Evolutionary conservation across 1,140 invertebrate genomes (phyloP), one percentile per base, ranked within the genome.

Genomic region (Paramacrobiotus metropolitanus): DNA sequence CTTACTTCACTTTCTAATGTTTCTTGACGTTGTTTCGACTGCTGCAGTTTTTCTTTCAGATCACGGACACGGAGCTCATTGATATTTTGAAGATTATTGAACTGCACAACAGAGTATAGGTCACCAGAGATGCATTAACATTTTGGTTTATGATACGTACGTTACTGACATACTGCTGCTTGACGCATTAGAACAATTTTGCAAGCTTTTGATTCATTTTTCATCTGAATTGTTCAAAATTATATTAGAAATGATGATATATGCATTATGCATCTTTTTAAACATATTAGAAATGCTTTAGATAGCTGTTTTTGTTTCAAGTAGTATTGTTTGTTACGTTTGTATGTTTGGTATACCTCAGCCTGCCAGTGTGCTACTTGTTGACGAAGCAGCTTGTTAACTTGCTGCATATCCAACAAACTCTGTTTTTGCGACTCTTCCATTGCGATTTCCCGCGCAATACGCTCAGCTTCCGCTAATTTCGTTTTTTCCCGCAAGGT

Each of bases 341-440:
- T 40, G 9, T 9, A 24, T 55, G 15, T 20, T 28, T 24, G 4
- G 4, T 24, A 20, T 55, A 55, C 48, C 28, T 55, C 48, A 9
- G 48, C 34, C 34, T 55, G 48, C 48, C 48, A 55, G 48, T 55
- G 48, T 20, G 48, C 48, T 4, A 55, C 48, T 24, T 55, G 48
- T 28, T 55, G 48, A 9, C 48, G 48, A 20, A 55, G 24, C 28
- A 55, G 48, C 48, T 55, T 55, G 24, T 55, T 55, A 15, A 55
- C 48, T 24, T 55, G 48, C 15, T 55, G 48, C 48, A 55, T 55
- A 55, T 55, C 48, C 48, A 55, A 4, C 48, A 55, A 28, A 24
- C 48, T 24, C 24, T 55, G 48, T 24, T 55, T 15, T 9, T 55
- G 48, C 15, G 48, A 55, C 48, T 55, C 48, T 55, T 55, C 48